Evolutionary conservation across 2,888 invertebrate genomes (phyloP), one percentile per base, ranked within the genome.

Genomic region (Mycalesis mineus): DNA sequence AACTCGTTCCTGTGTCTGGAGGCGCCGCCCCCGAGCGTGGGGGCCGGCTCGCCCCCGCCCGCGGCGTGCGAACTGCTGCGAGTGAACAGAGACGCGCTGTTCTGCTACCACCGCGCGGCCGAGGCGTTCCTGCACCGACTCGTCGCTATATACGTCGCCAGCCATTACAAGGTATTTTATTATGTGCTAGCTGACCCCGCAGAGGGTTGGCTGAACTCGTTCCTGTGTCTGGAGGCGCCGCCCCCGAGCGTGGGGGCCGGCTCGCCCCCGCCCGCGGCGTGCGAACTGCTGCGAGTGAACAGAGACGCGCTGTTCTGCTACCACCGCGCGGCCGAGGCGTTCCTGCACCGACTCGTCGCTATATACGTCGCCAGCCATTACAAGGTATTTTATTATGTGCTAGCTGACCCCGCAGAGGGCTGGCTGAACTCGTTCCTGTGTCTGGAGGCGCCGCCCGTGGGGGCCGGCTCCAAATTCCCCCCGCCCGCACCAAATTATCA

Each of bases 331-430:
- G 96, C 97, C 0, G 97, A 97, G 82, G 92, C 94, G 2, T 99
- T 99, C 82, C 89, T 99, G 8, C 98, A 98, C 70, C 91, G 96
- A 59, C 79, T 99, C 8, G 97, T 99, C 65, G 93, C 97, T 11
- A 93, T 99, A 42, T 98, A 97, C 78, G 99, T 99, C 0, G 94
- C 99, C 0, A 98, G 99, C 6, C 99, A 99, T 89, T 99, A 99
- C 80, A 99, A 99, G 92, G 95, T 93, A 73, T 72, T n/a, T n/a
- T n/a, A n/a, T n/a, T n/a, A n/a, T n/a, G n/a, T n/a, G n/a, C n/a
- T n/a, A n/a, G 94, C 94, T 0, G 99, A 99, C 79, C 91, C 93
- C 0, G 92, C 99, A 1, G 99, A 99, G 84, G 80, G 89, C 0
- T 99, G 99, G 99, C 89, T 99, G 28, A 96, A 95, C 65, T 91